A percentile compares a stretch with the other conserved stretches of the same genome.
Conservation (phyloP, 2,888 invertebrate species). For the Carcina quercana region DNA sequence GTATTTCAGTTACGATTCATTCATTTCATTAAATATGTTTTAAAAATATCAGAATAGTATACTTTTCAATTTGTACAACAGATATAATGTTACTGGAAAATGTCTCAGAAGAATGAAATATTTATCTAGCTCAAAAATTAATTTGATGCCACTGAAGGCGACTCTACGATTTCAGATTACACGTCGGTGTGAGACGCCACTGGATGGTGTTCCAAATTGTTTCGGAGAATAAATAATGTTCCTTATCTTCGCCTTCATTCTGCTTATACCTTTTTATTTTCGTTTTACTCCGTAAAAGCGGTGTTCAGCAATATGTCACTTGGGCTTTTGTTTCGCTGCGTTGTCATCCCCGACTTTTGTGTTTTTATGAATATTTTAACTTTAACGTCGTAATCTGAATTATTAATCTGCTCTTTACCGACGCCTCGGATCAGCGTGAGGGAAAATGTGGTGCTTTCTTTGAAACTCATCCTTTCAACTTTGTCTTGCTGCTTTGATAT, state of each 20-base stretch:
- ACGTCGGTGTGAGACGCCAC: slow-evolving; percentile 10
- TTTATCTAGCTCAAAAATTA: too few relatives aligned
- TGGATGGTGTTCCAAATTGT: slow-evolving; percentile 29
- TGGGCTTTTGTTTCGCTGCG: slow-evolving; percentile 28
- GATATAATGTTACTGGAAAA: too few relatives aligned
- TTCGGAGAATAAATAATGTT: slow-evolving; percentile 36
- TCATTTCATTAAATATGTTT: too few relatives aligned
- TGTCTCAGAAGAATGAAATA: too few relatives aligned
- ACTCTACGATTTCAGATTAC: too few relatives aligned
- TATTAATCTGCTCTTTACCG: slow-evolving; percentile 16
- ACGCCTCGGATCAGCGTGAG: slow-evolving; percentile 1
- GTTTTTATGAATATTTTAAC: slow-evolving; percentile 33
- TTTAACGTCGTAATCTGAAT: slow-evolving; percentile 20
- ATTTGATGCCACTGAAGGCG: too few relatives aligned
- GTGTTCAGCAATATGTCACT: slow-evolving; percentile 31
- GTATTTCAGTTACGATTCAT: too few relatives aligned
- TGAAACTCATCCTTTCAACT: not conserved
- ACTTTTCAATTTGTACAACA: too few relatives aligned
- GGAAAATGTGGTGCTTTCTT: not conserved
- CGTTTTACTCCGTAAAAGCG: slow-evolving; percentile 28
- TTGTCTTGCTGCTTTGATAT: not conserved
- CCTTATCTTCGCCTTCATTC: slow-evolving; percentile 33
- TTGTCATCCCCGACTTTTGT: slow-evolving; percentile 26
- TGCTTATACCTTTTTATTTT: slow-evolving; percentile 32
- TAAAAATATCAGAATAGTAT: too few relatives aligned